phyloP scores from a whole-genome alignment of 2,888 invertebrate species.

The Vanessa cardui region DNA sequence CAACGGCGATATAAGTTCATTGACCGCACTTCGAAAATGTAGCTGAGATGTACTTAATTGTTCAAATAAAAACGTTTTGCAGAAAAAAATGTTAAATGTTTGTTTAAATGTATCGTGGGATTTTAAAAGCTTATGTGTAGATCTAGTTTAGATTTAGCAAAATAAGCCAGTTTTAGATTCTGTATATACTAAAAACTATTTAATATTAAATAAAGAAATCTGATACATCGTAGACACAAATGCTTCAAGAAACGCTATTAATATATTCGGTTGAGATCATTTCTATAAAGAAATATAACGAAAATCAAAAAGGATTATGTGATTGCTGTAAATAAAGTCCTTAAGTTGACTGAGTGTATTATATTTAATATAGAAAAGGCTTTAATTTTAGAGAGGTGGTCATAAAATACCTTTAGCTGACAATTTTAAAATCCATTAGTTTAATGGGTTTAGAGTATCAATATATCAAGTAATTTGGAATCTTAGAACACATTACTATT shows the following conservation, averaged over 20 bases:
- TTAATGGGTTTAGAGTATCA: not conserved
- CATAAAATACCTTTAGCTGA: slow-evolving; percentile 16
- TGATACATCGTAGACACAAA: not conserved
- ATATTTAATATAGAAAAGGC: not conserved
- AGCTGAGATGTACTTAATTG: slow-evolving; percentile 25
- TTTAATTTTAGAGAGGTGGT: slow-evolving; percentile 18
- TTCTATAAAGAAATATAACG: slow-evolving; percentile 7
- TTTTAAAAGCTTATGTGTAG: slow-evolving; percentile 13
- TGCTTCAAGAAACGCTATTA: not conserved
- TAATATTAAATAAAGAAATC: slow-evolving; percentile 11
- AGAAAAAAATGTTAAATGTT: slow-evolving; percentile 22
- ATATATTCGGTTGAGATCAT: not conserved
- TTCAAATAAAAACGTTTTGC: slow-evolving; percentile 21
- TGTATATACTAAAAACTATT: not conserved
- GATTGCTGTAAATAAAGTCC: no score
- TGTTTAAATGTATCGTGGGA: slow-evolving; percentile 28
- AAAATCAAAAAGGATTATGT: no score
- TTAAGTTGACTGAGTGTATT: not conserved
- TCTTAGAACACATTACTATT: no score
- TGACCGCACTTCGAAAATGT: slow-evolving; percentile 45
- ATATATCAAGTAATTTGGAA: no score
- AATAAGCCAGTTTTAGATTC: slow-evolving; percentile 11
- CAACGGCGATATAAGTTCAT: slow-evolving; percentile 47
- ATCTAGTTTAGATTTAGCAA: not conserved
- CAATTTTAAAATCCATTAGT: slow-evolving; percentile 20